Percentiles rank a stretch among this genome's conserved stretches.
Conservation (phyloP, 2,113 vertebrate genomes). For the Tupaia chinensis region DNA sequence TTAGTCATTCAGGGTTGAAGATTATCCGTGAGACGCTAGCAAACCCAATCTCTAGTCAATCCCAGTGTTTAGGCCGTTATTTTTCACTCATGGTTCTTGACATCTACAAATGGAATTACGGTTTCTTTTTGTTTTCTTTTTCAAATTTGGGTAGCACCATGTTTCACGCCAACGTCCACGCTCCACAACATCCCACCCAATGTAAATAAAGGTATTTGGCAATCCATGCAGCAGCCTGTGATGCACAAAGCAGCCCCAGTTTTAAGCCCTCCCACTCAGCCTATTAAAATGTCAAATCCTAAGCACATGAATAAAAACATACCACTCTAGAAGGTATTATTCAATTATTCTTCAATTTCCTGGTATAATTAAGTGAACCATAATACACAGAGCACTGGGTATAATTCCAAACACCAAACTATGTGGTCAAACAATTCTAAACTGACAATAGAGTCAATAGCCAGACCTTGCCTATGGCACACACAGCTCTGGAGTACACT, state of each 20-base stretch:
- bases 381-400: constrained; percentile 22
- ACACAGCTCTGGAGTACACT: neutral
- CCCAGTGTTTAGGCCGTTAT: constrained; percentile 51
- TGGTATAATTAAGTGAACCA: neutral
- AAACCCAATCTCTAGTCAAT: constrained; percentile 6
- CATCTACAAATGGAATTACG: constrained; percentile 54
- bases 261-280: neutral
- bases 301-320: constrained; percentile 56
- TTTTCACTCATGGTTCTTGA: constrained; percentile 4
- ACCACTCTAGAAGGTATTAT: constrained; percentile 37
- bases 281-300: constrained; percentile 8
- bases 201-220: constrained; percentile 67
- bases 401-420: constrained; percentile 35
- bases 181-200: constrained; percentile 44
- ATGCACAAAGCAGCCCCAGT: accelerated
- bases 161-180: constrained; percentile 67
- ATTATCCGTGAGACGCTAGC: neutral
- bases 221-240: constrained; percentile 45
- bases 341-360: neutral
- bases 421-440: neutral
- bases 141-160: constrained; percentile 83
- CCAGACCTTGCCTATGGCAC: neutral
- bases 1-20: neutral
- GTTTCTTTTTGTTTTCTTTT: constrained; percentile 34
- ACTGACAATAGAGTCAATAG: neutral